Conservation (phyloP, 2,888 invertebrate species). For the Phrixothrix hirtus region DNA sequence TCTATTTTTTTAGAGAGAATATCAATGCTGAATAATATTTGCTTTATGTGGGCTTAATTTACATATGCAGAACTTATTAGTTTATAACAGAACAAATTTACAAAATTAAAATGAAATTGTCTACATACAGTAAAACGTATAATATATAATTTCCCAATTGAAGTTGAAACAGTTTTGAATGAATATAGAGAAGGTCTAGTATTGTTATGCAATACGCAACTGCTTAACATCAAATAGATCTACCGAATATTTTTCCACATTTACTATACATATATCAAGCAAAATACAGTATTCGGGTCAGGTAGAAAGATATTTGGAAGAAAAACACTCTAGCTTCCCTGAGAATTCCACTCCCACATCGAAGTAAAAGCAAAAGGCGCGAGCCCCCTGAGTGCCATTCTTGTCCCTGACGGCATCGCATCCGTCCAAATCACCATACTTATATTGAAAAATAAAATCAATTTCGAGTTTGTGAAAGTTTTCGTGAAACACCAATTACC, state of each 20-base stretch:
- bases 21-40: too few relatives aligned
- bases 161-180: too few relatives aligned
- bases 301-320: conserved; percentile 26
- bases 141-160: too few relatives aligned
- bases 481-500: conserved; percentile 11
- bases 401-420: conserved; percentile 22
- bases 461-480: conserved; percentile 15
- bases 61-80: too few relatives aligned
- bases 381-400: conserved; percentile 31
- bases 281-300: conserved; percentile 15
- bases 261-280: conserved; percentile 8
- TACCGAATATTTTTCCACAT: conserved; percentile 3
- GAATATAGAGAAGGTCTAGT: too few relatives aligned
- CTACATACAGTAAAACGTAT: too few relatives aligned
- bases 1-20: too few relatives aligned
- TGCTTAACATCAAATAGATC: too few relatives aligned
- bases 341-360: conserved; percentile 17
- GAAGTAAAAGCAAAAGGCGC: conserved; percentile 23
- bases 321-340: conserved; percentile 33
- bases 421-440: conserved; percentile 31
- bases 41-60: too few relatives aligned
- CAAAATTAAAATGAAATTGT: too few relatives aligned
- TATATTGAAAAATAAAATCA: conserved; percentile 35
- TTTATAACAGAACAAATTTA: too few relatives aligned
- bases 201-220: too few relatives aligned